These are phyloP conservation scores for Hylia prasina DNA, from an alignment of 2,113 vertebrate genomes.

Conservation along the genomic window DNA sequence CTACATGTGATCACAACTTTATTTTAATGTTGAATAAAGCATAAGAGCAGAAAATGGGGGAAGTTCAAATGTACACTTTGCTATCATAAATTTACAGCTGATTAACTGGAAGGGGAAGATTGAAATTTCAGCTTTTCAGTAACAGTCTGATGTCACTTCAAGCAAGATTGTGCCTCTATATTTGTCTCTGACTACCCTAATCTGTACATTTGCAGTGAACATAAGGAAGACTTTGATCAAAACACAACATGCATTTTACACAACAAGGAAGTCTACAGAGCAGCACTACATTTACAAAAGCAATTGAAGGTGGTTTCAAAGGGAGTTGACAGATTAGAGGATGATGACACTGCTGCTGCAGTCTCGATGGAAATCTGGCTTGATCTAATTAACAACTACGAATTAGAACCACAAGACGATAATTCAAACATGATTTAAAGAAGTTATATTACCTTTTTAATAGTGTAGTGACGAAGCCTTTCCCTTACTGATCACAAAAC, in stretches of 20 bases:
- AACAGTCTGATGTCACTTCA: slow-evolving; percentile 25
- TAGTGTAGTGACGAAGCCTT: not conserved
- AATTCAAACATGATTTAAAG: slow-evolving; percentile 49
- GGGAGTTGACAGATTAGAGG: slow-evolving; percentile 63
- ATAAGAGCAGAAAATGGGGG: not conserved
- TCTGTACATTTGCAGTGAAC: slow-evolving; percentile 38
- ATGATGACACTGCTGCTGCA: slow-evolving; percentile 53
- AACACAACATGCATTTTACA: slow-evolving; percentile 63
- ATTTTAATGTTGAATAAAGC: not conserved
- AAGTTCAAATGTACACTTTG: not conserved
- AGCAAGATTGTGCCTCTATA: not conserved
- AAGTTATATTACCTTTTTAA: slow-evolving; percentile 11
- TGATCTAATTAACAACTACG: slow-evolving; percentile 62
- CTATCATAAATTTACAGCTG: not conserved
- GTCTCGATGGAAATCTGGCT: slow-evolving; percentile 54
- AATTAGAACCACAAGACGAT: slow-evolving; percentile 38
- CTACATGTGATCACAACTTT: not conserved
- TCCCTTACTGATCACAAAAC: slow-evolving; percentile 20
- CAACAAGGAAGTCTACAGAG: slow-evolving; percentile 61
- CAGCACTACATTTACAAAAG: slow-evolving; percentile 59
- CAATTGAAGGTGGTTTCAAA: slow-evolving; percentile 66
- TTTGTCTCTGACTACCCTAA: slow-evolving; percentile 54
- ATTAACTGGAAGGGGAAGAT: not conserved
- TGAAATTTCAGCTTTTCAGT: slow-evolving; percentile 18
- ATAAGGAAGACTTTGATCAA: slow-evolving; percentile 66